Percentiles rank a stretch among this genome's conserved stretches.
Evolutionary conservation across 1,140 invertebrate genomes (phyloP).

Genomic region (Ruditapes philippinarum): DNA sequence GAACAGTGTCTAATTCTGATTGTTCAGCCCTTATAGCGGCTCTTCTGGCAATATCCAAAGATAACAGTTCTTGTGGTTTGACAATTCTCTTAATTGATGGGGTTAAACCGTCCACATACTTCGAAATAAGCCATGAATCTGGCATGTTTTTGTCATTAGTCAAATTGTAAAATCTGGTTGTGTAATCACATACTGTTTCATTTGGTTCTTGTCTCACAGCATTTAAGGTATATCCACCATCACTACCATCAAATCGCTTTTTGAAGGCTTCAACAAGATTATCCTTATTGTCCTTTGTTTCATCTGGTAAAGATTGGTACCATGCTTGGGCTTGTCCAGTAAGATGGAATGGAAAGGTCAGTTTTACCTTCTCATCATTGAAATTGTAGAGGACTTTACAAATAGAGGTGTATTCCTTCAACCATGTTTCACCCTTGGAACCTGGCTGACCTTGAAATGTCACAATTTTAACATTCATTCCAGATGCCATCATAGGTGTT

Average conservation of each 20-base stretch:
- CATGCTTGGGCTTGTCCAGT: neutral
- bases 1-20: neutral
- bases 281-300: neutral
- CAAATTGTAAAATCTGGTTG: neutral
- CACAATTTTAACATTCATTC: neutral
- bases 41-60: neutral
- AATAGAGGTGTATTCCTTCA: neutral
- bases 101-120: neutral
- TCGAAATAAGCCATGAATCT: neutral
- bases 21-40: constrained; percentile 32
- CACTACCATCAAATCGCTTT: constrained; percentile 16
- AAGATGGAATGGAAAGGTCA: neutral
- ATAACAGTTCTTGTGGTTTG: neutral
- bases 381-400: neutral
- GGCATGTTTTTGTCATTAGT: neutral
- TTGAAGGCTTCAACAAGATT: neutral
- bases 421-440: neutral
- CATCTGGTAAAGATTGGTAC: neutral
- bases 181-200: neutral
- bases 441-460: neutral
- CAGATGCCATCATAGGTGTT: no score
- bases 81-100: neutral
- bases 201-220: neutral
- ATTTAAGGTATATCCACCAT: neutral
- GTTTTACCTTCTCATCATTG: neutral